phyloP scores from a whole-genome alignment of 1,140 invertebrate genomes.

The Aphidius ervi region DNA sequence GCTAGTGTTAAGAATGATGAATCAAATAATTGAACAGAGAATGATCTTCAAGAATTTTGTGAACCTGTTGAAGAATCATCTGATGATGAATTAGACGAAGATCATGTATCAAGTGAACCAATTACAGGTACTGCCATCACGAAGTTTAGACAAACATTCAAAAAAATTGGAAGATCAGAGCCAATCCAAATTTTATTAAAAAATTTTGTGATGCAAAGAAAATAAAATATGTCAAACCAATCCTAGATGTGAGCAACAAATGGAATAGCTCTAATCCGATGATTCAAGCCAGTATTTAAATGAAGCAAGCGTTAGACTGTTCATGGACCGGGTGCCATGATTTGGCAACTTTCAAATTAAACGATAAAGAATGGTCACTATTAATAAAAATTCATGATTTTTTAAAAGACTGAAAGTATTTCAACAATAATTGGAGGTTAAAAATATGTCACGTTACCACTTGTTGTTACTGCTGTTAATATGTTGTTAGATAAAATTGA shows the following conservation, averaged over 20 bases:
- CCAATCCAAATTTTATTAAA: constrained; percentile 3
- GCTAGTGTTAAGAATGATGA: neutral
- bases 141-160: constrained; percentile 9
- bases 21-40: neutral
- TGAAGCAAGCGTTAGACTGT: constrained; percentile 1
- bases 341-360: neutral
- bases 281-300: no score
- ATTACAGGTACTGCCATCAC: neutral
- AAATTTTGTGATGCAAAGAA: constrained; percentile 1
- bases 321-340: neutral
- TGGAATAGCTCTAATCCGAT: no score
- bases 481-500: constrained; percentile 36
- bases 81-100: no score
- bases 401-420: no score
- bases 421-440: no score
- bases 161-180: constrained; percentile 9
- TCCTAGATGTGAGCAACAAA: no score
- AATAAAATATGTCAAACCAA: no score
- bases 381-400: no score
- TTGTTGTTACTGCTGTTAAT: constrained; percentile 35
- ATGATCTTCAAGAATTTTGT: neutral
- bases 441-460: no score
- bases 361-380: no score
- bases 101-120: neutral
- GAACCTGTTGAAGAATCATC: no score